Conservation (phyloP, 37 sponge, comb jelly and placozoan species). For the Eunapius fragilis region DNA sequence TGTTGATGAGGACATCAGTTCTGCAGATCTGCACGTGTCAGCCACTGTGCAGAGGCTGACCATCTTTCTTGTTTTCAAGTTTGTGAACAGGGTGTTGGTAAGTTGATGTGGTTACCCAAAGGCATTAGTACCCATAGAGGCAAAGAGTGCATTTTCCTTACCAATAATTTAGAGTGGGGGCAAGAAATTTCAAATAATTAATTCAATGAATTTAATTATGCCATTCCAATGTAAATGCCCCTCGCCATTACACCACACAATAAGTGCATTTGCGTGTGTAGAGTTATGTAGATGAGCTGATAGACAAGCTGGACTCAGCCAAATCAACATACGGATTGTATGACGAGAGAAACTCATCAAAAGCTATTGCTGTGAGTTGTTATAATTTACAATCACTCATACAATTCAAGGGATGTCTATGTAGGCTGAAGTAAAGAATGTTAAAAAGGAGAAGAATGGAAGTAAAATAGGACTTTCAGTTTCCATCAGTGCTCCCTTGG, state of each 20-base stretch:
- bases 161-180: no score
- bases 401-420: background rate
- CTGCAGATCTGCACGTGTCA: constrained; percentile 20
- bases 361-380: background rate
- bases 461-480: constrained; percentile 39
- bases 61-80: constrained; percentile 33
- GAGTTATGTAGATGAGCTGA: background rate
- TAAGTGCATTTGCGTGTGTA: background rate
- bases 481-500: constrained; percentile 28
- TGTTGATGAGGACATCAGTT: constrained; percentile 11
- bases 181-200: no score
- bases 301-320: background rate
- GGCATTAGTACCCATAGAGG: no score
- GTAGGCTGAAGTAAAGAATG: background rate
- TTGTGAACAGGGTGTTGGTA: constrained; percentile 24
- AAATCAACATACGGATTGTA: background rate
- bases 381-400: background rate
- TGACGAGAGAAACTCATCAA: background rate
- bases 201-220: no score
- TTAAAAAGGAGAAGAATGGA: constrained; percentile 37
- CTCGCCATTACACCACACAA: no score
- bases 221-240: no score
- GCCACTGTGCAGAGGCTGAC: constrained; percentile 32
- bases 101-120: background rate
- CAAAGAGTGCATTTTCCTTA: no score